These are phyloP conservation scores for Agrypnus murinus DNA, from an alignment of 2,888 invertebrate genomes.

Conservation along the genomic window DNA sequence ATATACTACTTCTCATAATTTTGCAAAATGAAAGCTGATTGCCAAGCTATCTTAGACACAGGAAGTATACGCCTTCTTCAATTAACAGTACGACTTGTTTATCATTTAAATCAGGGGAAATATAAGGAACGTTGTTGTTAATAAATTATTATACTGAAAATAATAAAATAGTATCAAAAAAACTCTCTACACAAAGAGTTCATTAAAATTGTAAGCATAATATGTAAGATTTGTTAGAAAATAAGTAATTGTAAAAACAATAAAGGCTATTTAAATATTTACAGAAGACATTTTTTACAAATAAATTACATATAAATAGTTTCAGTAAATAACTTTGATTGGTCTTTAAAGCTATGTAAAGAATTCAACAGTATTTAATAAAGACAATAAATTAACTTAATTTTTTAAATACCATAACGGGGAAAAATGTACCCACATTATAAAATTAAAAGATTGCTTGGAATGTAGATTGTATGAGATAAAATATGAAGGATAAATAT, in stretches of 20 bases:
- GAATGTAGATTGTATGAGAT: conserved; percentile 23
- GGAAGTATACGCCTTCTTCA: conserved; percentile 1
- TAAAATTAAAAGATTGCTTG: conserved; percentile 15
- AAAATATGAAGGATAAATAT: conserved; percentile 21
- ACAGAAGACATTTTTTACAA: too few relatives aligned
- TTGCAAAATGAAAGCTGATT: not conserved
- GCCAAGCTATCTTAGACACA: not conserved
- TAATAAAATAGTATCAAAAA: not conserved
- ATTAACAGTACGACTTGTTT: conserved; percentile 1
- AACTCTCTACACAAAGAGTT: not conserved
- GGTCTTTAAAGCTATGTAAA: not conserved
- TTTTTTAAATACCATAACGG: conserved; percentile 3
- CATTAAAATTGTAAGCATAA: not conserved
- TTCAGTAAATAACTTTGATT: not conserved
- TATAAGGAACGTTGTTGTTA: not conserved
- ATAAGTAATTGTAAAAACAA: too few relatives aligned
- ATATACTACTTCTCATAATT: not conserved
- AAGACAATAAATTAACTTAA: conserved; percentile 21
- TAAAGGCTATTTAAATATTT: too few relatives aligned
- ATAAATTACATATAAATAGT: too few relatives aligned
- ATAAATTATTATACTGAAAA: not conserved
- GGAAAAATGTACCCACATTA: conserved; percentile 27
- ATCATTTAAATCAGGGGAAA: not conserved
- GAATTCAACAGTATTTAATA: conserved; percentile 22
- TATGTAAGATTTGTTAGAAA: too few relatives aligned